These are phyloP conservation scores for Malurus melanocephalus DNA, from an alignment of 2,113 vertebrate genomes.

Conservation along the genomic window DNA sequence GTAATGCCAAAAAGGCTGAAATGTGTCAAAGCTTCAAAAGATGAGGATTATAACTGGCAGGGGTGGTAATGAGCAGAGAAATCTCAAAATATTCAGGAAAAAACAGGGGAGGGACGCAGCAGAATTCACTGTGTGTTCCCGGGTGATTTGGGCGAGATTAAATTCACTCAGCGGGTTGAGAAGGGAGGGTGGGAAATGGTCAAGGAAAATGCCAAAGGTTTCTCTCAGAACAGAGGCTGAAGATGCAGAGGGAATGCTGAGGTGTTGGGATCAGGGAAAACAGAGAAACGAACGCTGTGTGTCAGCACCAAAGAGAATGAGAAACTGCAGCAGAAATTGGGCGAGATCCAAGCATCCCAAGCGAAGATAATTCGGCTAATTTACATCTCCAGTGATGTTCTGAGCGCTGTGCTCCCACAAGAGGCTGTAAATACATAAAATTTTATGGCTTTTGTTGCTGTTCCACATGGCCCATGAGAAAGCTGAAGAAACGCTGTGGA, in stretches of 20 bases:
- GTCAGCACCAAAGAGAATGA: not conserved
- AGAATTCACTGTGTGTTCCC: rapidly evolving
- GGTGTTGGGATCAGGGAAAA: not conserved
- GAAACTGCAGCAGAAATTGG: not conserved
- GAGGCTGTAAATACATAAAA: not conserved
- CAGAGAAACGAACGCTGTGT: not conserved
- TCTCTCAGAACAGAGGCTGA: not conserved
- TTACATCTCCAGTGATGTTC: not conserved
- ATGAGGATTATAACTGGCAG: not conserved
- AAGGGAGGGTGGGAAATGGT: not conserved
- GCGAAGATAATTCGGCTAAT: not conserved
- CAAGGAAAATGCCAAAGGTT: not conserved
- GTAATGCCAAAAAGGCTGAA: not conserved
- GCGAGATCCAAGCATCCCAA: not conserved
- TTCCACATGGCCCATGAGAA: not conserved
- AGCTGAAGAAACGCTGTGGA: not conserved
- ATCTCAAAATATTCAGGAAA: not conserved
- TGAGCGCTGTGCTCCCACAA: not conserved
- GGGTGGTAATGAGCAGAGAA: not conserved
- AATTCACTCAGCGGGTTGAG: not conserved
- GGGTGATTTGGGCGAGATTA: not conserved
- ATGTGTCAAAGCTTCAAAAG: not conserved
- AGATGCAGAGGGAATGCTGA: not conserved
- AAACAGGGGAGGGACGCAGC: too few species aligned
- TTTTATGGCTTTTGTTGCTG: conserved; percentile 1